These are phyloP conservation scores for Paguma larvata DNA, from an alignment of 2,797 vertebrate genomes.

Conservation along the genomic window DNA sequence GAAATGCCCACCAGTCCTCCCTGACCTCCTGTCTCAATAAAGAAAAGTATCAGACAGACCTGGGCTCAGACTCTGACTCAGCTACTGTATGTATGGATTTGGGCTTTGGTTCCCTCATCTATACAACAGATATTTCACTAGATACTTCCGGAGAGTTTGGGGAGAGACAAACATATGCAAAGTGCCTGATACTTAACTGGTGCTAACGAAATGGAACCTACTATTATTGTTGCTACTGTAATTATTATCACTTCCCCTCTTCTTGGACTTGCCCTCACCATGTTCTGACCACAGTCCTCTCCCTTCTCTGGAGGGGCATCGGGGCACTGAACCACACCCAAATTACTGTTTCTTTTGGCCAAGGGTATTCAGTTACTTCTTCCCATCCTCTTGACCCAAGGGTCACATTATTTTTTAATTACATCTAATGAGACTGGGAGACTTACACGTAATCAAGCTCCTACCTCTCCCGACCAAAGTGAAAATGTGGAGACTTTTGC, in stretches of 20 bases:
- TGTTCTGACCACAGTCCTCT: background rate
- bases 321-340: background rate
- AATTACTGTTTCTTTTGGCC: background rate
- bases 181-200: background rate
- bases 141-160: background rate
- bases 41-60: background rate
- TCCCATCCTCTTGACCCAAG: background rate
- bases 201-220: background rate
- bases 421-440: background rate
- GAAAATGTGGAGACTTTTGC: background rate
- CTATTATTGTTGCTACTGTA: background rate
- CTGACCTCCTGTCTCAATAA: background rate
- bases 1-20: background rate
- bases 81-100: background rate
- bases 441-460: background rate
- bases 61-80: background rate
- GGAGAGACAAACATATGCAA: background rate
- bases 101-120: background rate
- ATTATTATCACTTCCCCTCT: background rate
- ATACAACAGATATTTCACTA: background rate
- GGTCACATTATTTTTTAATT: slow-evolving; percentile 53
- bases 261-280: background rate
- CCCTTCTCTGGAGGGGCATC: background rate
- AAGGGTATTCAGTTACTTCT: background rate
- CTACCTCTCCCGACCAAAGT: background rate